phyloP scores from a whole-genome alignment of 1,140 invertebrate genomes.

The Pemphigus obesinymphae region DNA sequence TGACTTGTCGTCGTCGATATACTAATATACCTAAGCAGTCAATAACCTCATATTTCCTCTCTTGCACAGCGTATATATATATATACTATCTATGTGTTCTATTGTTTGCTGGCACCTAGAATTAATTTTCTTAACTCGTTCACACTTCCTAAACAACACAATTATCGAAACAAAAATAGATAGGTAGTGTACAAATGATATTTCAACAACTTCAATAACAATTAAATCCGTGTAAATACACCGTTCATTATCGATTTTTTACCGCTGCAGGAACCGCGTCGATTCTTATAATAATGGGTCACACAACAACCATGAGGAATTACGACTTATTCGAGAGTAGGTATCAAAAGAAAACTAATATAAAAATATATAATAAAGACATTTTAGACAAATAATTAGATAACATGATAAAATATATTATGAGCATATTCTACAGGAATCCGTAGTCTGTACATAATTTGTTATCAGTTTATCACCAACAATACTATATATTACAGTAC shows the following conservation, averaged over 20 bases:
- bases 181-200: not conserved
- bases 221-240: slow-evolving; percentile 2
- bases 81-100: not conserved
- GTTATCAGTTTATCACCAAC: too few relatives aligned
- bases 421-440: too few relatives aligned
- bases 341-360: too few relatives aligned
- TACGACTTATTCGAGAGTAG: too few relatives aligned
- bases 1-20: not conserved
- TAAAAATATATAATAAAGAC: too few relatives aligned
- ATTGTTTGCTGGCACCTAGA: not conserved
- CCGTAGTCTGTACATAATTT: too few relatives aligned
- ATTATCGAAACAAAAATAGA: not conserved
- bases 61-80: not conserved
- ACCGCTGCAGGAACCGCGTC: too few relatives aligned
- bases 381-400: too few relatives aligned
- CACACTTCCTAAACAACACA: not conserved
- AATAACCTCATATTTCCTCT: not conserved
- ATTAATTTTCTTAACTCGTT: not conserved
- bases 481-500: not conserved
- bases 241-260: too few relatives aligned
- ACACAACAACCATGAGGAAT: too few relatives aligned
- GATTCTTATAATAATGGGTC: too few relatives aligned
- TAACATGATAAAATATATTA: too few relatives aligned
- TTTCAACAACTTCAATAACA: not conserved
- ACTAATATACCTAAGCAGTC: not conserved